Evolutionary conservation across 2,797 vertebrate genomes (phyloP).

Genomic region (Lacerta agilis): DNA sequence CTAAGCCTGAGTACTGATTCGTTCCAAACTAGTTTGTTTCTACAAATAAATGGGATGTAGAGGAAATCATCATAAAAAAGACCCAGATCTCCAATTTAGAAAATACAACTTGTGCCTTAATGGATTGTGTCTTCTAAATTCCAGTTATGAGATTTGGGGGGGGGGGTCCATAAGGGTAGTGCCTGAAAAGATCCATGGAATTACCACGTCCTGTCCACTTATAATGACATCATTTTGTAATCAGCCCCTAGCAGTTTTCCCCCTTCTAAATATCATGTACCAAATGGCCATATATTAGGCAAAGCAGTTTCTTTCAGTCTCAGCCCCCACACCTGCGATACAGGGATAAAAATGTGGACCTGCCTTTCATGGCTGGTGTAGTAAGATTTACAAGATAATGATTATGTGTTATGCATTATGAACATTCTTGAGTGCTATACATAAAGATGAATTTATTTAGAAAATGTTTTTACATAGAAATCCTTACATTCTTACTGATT

Average conservation of each 20-base stretch:
- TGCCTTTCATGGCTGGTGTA: too few species aligned
- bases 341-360: too few species aligned
- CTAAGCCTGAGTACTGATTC: too few species aligned
- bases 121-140: too few species aligned
- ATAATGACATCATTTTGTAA: too few species aligned
- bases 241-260: too few species aligned
- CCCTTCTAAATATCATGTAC: neutral
- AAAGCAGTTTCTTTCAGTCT: neutral
- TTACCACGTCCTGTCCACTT: too few species aligned
- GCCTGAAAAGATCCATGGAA: too few species aligned
- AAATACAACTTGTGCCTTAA: neutral
- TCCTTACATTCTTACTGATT: neutral
- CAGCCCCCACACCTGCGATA: neutral
- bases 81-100: neutral
- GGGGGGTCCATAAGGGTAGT: too few species aligned
- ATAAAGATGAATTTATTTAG: slow-evolving; percentile 8
- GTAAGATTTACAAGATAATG: too few species aligned
- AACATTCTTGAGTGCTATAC: neutral
- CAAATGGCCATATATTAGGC: neutral
- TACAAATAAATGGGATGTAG: neutral
- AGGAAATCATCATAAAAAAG: neutral
- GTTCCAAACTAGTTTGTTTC: neutral
- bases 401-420: neutral
- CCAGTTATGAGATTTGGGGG: too few species aligned
- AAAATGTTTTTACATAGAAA: neutral